These are phyloP conservation scores for Yoshiicerus persimilis DNA, from an alignment of 1,140 invertebrate species.

Conservation along the genomic window DNA sequence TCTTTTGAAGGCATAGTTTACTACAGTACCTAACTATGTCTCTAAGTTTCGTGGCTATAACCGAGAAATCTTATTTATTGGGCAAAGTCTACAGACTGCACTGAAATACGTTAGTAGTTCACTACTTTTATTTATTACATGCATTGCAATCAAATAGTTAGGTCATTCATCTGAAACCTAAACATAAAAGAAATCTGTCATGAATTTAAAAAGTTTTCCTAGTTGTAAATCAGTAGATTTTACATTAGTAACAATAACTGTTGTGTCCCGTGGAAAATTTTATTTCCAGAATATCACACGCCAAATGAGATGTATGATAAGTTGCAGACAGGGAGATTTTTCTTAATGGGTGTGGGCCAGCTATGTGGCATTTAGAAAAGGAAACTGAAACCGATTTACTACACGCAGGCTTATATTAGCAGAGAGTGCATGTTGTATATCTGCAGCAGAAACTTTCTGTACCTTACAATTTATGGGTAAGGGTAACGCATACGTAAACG, in stretches of 20 bases:
- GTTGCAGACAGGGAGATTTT: neutral
- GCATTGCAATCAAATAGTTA: neutral
- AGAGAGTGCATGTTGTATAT: neutral
- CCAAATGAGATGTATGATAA: neutral
- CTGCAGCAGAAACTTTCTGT: neutral
- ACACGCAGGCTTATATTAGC: neutral
- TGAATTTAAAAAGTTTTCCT: neutral
- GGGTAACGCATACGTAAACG: neutral
- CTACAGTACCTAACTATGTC: too few relatives aligned
- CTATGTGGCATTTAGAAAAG: neutral
- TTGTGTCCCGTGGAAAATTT: too few relatives aligned
- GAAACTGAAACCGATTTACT: neutral
- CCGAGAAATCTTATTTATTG: neutral
- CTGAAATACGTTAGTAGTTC: neutral
- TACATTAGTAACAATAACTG: too few relatives aligned
- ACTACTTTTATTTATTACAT: neutral
- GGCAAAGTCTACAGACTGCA: too few relatives aligned
- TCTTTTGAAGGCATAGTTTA: neutral
- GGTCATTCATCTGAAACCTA: neutral
- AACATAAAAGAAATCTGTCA: neutral
- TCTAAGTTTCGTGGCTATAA: too few relatives aligned
- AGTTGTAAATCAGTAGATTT: neutral
- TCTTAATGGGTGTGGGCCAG: neutral
- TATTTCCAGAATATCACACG: neutral
- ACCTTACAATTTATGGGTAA: neutral